A percentile compares a stretch with the other conserved stretches of the same genome.
Conservation (phyloP, 2,113 vertebrate species). For the Gasterosteus aculeatus region DNA sequence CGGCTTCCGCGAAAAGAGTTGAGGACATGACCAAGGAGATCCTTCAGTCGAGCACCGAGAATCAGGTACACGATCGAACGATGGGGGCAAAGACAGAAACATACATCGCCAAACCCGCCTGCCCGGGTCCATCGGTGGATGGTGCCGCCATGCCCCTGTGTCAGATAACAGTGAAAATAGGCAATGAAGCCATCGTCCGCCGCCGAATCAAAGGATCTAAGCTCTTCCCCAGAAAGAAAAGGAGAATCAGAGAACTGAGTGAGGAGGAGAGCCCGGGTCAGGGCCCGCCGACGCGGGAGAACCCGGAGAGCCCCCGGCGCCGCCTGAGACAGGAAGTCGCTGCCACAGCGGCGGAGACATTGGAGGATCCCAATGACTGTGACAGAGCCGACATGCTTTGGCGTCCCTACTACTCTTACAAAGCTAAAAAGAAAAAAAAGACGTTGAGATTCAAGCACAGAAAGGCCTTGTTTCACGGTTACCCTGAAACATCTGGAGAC, state of each 20-base stretch:
- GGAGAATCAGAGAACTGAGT: conserved; percentile 73
- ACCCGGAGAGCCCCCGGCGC: conserved; percentile 76
- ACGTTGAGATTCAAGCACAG: conserved; percentile 87
- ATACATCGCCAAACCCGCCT: conserved; percentile 95
- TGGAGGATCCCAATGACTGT: conserved; percentile 90
- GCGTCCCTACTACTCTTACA: conserved; percentile 98
- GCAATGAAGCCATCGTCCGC: conserved; percentile 94
- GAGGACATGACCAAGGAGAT: conserved; percentile 83
- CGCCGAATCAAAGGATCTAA: conserved; percentile 94
- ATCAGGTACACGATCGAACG: conserved; percentile 68
- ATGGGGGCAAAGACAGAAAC: conserved; percentile 89
- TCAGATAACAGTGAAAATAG: conserved; percentile 98
- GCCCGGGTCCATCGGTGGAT: conserved; percentile 90
- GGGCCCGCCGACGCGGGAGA: conserved; percentile 55
- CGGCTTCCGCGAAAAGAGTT: conserved; percentile 74
- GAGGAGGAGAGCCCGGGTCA: conserved; percentile 45
- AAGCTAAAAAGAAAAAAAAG: conserved; percentile 94
- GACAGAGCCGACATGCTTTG: conserved; percentile 93
- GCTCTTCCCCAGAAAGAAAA: conserved; percentile 88
- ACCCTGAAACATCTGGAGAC: conserved; percentile 65
- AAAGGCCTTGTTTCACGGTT: conserved; percentile 71
- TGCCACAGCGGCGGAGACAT: conserved; percentile 79
- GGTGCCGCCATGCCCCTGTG: conserved; percentile 91
- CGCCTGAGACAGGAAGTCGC: conserved; percentile 79
- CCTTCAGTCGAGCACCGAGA: conserved; percentile 72